Conservation (phyloP, 2,113 vertebrate species). For the Bungarus multicinctus region DNA sequence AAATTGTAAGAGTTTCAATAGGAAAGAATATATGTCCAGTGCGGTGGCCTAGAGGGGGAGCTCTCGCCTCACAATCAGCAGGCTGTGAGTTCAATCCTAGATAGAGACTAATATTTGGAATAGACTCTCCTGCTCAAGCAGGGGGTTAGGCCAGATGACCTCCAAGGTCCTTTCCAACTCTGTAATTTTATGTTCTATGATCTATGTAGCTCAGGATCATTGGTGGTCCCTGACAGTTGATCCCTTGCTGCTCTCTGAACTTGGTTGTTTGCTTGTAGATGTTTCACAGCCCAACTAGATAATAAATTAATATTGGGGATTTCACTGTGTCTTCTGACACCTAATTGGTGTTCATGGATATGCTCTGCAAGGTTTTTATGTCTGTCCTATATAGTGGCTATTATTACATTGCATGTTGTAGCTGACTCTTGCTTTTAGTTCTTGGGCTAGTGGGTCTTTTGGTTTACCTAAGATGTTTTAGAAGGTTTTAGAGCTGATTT, state of each 20-base stretch:
- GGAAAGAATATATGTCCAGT: not conserved
- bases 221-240: not conserved
- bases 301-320: not conserved
- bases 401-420: not conserved
- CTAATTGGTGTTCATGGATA: not conserved
- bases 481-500: not conserved
- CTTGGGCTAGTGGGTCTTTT: not conserved
- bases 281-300: not conserved
- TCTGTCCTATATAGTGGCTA: not conserved
- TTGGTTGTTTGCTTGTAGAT: not conserved
- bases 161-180: too few species aligned
- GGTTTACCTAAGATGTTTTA: not conserved
- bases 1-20: not conserved
- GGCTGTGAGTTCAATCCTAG: too few species aligned
- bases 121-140: too few species aligned
- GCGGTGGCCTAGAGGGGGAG: too few species aligned
- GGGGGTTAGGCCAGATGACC: too few species aligned
- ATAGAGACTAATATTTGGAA: too few species aligned
- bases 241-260: not conserved
- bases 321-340: not conserved
- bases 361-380: not conserved
- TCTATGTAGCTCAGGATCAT: not conserved
- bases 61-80: too few species aligned
- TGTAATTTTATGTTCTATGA: too few species aligned
- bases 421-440: not conserved